Evolutionary conservation across 1,140 invertebrate species (phyloP).

Genomic region (Drosophila nigrodunni): DNA sequence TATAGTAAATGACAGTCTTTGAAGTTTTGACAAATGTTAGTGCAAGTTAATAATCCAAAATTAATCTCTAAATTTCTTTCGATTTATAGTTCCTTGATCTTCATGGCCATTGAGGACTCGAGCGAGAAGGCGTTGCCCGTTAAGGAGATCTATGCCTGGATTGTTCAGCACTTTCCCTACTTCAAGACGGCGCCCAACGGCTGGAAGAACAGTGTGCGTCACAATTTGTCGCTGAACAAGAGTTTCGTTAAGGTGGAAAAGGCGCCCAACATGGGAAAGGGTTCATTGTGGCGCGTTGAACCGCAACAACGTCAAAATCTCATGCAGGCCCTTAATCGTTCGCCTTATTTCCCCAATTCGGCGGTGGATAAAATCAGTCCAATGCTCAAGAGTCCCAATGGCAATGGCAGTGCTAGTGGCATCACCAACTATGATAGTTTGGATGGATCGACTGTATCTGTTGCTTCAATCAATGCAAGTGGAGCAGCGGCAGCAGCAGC

Average conservation of each 20-base stretch:
- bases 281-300: slow-evolving; percentile 97
- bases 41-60: background rate
- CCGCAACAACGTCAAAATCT: slow-evolving; percentile 94
- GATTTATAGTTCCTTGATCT: slow-evolving; percentile 95
- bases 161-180: slow-evolving; percentile 97
- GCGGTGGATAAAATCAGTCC: slow-evolving; percentile 80
- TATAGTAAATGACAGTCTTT: background rate
- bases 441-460: slow-evolving; percentile 18
- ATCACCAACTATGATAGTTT: slow-evolving; percentile 48
- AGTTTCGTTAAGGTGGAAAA: slow-evolving; percentile 98
- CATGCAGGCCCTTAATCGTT: slow-evolving; percentile 92
- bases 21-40: background rate
- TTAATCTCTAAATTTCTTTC: background rate
- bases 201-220: slow-evolving; percentile 98
- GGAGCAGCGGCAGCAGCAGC: background rate
- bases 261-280: slow-evolving; percentile 95
- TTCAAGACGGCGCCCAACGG: slow-evolving; percentile 98
- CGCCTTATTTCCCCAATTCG: slow-evolving; percentile 91
- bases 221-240: slow-evolving; percentile 98
- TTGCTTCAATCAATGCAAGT: background rate
- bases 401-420: slow-evolving; percentile 27
- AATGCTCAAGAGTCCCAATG: slow-evolving; percentile 69
- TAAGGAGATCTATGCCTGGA: slow-evolving; percentile 99
- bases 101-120: slow-evolving; percentile 98
- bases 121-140: slow-evolving; percentile 95